A percentile compares a stretch with the other conserved stretches of the same genome.
These are phyloP conservation scores for Plutella xylostella DNA, from an alignment of 2,888 invertebrate genomes.

Conservation along the genomic window DNA sequence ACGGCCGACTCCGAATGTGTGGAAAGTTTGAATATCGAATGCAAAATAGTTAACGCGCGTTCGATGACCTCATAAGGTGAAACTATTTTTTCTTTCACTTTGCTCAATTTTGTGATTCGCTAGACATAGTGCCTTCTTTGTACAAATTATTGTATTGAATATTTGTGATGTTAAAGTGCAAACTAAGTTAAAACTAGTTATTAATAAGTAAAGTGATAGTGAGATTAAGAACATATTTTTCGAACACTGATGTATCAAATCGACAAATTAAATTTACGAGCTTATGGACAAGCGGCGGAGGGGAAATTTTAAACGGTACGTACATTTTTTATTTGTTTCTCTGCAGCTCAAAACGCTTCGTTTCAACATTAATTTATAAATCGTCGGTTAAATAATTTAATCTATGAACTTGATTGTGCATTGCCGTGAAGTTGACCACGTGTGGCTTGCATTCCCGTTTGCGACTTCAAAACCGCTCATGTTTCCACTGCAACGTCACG, in stretches of 20 bases:
- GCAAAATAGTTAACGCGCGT: constrained; percentile 33
- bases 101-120: constrained; percentile 66
- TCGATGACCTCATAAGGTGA: constrained; percentile 51
- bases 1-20: no score
- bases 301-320: constrained; percentile 42
- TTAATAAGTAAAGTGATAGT: constrained; percentile 33
- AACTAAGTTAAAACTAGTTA: constrained; percentile 27
- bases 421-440: constrained; percentile 39
- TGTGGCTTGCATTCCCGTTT: constrained; percentile 49
- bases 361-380: no score
- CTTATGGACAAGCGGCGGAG: constrained; percentile 46
- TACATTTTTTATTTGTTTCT: constrained; percentile 13
- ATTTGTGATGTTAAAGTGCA: constrained; percentile 63
- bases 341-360: no score
- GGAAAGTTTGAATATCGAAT: constrained; percentile 30
- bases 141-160: constrained; percentile 41
- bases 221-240: constrained; percentile 29
- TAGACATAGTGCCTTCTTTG: constrained; percentile 48
- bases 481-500: constrained; percentile 19
- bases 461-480: constrained; percentile 44
- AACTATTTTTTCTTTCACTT: constrained; percentile 39
- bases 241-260: constrained; percentile 20
- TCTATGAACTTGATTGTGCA: constrained; percentile 65
- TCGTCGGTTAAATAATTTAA: constrained; percentile 25
- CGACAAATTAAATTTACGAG: constrained; percentile 22